phyloP scores from a whole-genome alignment of 2,888 invertebrate genomes.

The Anthoptus insignis region DNA sequence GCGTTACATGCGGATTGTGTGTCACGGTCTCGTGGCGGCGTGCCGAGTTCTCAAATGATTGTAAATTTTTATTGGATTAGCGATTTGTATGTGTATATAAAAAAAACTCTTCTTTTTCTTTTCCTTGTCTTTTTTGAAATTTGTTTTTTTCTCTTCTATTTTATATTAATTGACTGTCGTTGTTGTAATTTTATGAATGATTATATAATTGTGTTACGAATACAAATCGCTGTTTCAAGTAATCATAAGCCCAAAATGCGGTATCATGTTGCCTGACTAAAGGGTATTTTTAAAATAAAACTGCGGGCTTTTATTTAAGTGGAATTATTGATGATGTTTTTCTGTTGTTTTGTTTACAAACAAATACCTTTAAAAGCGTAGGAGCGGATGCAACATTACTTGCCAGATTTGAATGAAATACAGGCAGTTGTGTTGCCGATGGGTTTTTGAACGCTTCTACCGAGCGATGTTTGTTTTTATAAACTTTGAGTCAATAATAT shows the following conservation, averaged over 20 bases:
- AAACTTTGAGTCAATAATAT: too few relatives aligned
- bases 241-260: too few relatives aligned
- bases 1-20: neutral
- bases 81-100: constrained; percentile 34
- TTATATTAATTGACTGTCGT: constrained; percentile 19
- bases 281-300: constrained; percentile 21
- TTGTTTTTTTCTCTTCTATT: neutral
- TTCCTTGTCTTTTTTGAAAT: constrained; percentile 10
- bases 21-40: neutral
- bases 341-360: constrained; percentile 2
- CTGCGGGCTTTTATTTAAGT: constrained; percentile 19
- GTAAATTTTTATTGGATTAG: constrained; percentile 21
- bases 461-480: too few relatives aligned
- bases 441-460: too few relatives aligned
- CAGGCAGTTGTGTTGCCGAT: constrained; percentile 33
- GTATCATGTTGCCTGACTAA: constrained; percentile 6
- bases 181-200: constrained; percentile 21
- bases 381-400: constrained; percentile 31
- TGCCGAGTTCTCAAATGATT: neutral
- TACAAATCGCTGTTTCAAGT: constrained; percentile 35
- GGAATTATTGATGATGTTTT: constrained; percentile 6
- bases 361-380: constrained; percentile 6
- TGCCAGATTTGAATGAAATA: constrained; percentile 32
- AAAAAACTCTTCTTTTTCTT: too few relatives aligned
- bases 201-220: neutral